A percentile compares a stretch with the other conserved stretches of the same genome.
Conservation (phyloP, 2,888 invertebrate genomes). For the Baccha elongata region DNA sequence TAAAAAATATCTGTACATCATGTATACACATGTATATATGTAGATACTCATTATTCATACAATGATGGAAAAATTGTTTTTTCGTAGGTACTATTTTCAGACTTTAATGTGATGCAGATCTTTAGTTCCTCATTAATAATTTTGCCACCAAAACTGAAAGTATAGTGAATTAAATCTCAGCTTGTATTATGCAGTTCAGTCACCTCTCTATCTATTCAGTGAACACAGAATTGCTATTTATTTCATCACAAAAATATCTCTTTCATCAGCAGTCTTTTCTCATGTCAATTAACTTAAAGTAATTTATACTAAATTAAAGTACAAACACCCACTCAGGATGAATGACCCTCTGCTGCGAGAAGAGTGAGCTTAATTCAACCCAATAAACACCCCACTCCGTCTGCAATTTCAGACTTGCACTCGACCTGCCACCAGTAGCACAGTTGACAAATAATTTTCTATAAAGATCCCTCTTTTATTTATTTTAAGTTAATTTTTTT, state of each 20-base stretch:
- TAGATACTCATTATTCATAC: too few relatives aligned
- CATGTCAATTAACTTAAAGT: slow-evolving; percentile 45
- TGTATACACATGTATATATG: too few relatives aligned
- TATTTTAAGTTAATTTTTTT: not conserved
- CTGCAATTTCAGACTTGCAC: not conserved
- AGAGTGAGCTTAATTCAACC: slow-evolving; percentile 12
- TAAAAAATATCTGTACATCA: too few relatives aligned
- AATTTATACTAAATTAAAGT: slow-evolving; percentile 45
- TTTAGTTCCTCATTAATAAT: too few relatives aligned
- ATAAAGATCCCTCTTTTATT: slow-evolving; percentile 14
- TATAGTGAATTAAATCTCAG: too few relatives aligned
- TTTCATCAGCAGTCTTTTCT: not conserved
- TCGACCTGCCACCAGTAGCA: slow-evolving; percentile 29
- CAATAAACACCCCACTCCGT: not conserved
- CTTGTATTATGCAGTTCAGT: not conserved
- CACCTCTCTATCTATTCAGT: slow-evolving; percentile 6
- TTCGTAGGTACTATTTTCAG: too few relatives aligned
- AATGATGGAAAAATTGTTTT: too few relatives aligned
- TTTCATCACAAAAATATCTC: slow-evolving; percentile 6
- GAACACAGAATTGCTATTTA: not conserved
- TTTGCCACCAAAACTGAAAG: too few relatives aligned
- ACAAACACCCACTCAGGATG: slow-evolving; percentile 26
- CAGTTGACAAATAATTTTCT: slow-evolving; percentile 60
- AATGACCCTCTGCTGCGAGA: slow-evolving; percentile 15
- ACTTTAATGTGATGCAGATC: too few relatives aligned